A percentile compares a stretch with the other conserved stretches of the same genome.
Evolutionary conservation across 30 jellyfish, hydroid and myxozoan species (phyloP).

Genomic region (Aurelia aurita complex sp. Pacific): DNA sequence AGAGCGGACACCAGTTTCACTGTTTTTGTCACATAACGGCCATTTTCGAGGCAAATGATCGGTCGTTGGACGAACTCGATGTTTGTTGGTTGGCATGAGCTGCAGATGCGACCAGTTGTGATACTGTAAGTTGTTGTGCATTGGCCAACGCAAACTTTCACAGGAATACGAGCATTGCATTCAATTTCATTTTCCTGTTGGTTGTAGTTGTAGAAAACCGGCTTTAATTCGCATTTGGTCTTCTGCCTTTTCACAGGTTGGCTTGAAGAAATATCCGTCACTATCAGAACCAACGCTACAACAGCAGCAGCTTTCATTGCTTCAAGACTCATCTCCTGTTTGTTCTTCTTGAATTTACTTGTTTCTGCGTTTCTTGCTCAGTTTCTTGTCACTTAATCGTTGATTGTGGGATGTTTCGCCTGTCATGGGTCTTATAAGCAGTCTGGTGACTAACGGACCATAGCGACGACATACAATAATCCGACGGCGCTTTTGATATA

Average conservation of each 20-base stretch:
- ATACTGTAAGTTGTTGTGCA: neutral
- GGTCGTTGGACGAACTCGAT: neutral
- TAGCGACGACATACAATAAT: no score
- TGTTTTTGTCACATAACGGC: neutral
- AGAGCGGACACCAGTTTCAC: constrained; percentile 1
- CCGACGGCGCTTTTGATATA: neutral
- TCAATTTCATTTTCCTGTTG: neutral
- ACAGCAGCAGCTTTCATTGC: no score
- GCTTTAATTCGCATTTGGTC: neutral
- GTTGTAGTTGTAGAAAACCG: constrained; percentile 3
- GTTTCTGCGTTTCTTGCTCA: no score
- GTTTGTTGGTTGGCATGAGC: constrained; percentile 12
- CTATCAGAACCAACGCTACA: no score
- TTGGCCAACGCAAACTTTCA: constrained; percentile 16
- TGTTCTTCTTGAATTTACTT: no score
- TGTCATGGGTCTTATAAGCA: no score
- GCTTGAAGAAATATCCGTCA: no score
- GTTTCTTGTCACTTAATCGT: no score
- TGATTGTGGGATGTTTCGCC: no score
- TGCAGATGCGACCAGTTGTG: constrained; percentile 16
- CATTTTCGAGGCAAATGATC: constrained; percentile 1
- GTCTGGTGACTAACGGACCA: no score
- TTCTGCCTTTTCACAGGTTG: no score
- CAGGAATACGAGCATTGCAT: constrained; percentile 10
- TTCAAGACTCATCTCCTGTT: no score